phyloP scores from a whole-genome alignment of 2,113 vertebrate species.

The Azemiops feae region DNA sequence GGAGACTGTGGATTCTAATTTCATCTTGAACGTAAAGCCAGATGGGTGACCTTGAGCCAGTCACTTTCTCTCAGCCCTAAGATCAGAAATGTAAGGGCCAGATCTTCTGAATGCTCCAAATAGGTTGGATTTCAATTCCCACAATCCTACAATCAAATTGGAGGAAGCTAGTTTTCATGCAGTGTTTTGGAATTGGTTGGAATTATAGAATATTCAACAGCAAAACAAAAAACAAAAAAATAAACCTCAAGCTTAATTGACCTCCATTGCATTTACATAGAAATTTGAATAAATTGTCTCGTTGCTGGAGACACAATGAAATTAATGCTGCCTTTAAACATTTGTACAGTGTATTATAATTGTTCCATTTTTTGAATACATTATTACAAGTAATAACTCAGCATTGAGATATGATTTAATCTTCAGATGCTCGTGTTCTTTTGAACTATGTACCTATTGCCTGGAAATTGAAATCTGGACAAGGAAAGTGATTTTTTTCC shows the following conservation, averaged over 20 bases:
- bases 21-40: neutral
- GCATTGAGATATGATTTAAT: neutral
- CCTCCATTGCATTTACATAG: neutral
- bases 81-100: neutral
- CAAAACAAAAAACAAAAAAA: neutral
- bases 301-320: neutral
- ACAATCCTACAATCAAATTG: neutral
- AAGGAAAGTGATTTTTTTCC: neutral
- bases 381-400: neutral
- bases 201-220: neutral
- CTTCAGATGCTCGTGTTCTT: neutral
- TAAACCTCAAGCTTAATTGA: neutral
- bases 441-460: neutral
- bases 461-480: neutral
- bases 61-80: neutral
- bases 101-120: neutral
- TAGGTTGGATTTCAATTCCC: neutral
- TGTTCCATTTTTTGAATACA: neutral
- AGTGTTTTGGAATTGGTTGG: neutral
- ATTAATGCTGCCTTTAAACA: neutral
- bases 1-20: neutral
- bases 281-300: neutral
- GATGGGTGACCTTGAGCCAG: neutral
- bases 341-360: neutral
- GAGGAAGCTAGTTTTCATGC: neutral